Conservation (phyloP, 1,140 invertebrate species). For the Euglossa dilemma region DNA sequence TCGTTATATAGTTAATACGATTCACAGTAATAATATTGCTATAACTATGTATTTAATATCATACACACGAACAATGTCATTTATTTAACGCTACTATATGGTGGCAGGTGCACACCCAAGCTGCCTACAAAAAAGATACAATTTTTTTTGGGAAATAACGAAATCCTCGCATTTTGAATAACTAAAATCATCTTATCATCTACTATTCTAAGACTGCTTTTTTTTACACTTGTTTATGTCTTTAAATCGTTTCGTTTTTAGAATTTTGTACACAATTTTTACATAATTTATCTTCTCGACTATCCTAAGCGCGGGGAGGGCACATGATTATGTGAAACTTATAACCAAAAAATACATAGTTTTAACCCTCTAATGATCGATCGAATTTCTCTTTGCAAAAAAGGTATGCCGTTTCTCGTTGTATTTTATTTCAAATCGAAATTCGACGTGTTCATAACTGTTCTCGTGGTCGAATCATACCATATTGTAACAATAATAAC, state of each 20-base stretch:
- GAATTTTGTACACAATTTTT: constrained; percentile 10
- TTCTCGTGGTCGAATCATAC: not conserved
- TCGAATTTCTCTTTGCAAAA: not conserved
- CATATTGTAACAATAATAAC: not conserved
- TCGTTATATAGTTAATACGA: constrained; percentile 73
- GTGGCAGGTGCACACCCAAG: constrained; percentile 82
- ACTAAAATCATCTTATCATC: constrained; percentile 31
- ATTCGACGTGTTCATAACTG: not conserved
- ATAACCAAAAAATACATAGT: constrained; percentile 6
- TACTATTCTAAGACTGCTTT: constrained; percentile 34
- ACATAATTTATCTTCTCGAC: constrained; percentile 51
- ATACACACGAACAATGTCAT: constrained; percentile 58
- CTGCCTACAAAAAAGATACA: constrained; percentile 73
- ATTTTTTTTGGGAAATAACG: constrained; percentile 60
- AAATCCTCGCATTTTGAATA: constrained; percentile 46
- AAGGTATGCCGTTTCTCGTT: not conserved
- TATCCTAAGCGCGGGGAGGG: constrained; percentile 80
- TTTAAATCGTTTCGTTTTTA: constrained; percentile 1
- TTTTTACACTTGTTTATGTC: constrained; percentile 12
- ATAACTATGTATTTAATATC: constrained; percentile 62
- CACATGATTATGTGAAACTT: constrained; percentile 69
- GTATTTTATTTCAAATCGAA: not conserved
- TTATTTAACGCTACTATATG: constrained; percentile 75
- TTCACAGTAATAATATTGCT: constrained; percentile 59
- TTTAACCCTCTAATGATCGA: constrained; percentile 34